Percentiles rank a stretch among this genome's conserved stretches.
phyloP scores from a whole-genome alignment of 1,140 invertebrate genomes.

The Teleogryllus occipitalis region DNA sequence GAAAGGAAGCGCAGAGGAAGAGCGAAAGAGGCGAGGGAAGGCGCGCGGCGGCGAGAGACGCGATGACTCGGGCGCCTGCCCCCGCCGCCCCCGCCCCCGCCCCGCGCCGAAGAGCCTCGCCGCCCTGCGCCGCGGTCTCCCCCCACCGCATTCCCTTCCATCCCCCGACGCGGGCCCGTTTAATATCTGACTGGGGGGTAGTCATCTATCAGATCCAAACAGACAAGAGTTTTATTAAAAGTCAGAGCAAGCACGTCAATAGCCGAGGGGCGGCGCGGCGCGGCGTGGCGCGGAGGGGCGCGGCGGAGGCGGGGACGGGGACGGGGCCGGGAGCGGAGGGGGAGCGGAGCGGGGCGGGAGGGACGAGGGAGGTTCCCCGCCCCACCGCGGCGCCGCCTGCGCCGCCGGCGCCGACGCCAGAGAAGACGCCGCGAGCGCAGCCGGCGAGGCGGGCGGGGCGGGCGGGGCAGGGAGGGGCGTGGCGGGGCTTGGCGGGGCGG shows the following conservation, averaged over 20 bases:
- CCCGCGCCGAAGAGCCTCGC: slow-evolving; percentile 20
- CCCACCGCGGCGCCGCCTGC: no score
- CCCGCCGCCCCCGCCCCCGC: background rate
- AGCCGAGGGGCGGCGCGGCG: slow-evolving; percentile 26
- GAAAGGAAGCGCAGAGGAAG: no score
- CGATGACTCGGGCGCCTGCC: no score
- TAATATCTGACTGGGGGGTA: slow-evolving; percentile 40
- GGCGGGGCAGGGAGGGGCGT: no score
- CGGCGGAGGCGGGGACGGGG: background rate
- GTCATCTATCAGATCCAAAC: slow-evolving; percentile 42
- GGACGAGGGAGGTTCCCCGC: no score
- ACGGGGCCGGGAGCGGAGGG: background rate
- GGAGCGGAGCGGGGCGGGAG: slow-evolving; percentile 1
- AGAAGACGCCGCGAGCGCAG: no score
- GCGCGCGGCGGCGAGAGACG: no score
- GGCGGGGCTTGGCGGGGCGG: no score
- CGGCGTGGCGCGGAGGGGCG: slow-evolving; percentile 7
- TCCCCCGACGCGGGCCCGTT: slow-evolving; percentile 28
- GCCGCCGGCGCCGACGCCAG: no score
- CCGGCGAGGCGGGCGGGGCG: no score
- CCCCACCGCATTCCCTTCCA: slow-evolving; percentile 12
- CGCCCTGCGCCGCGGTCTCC: slow-evolving; percentile 7
- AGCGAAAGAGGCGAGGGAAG: no score
- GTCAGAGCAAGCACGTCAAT: slow-evolving; percentile 37
- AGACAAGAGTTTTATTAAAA: slow-evolving; percentile 41